phyloP scores from a whole-genome alignment of 2,113 vertebrate species.

The Corythornis madagascariensis region DNA sequence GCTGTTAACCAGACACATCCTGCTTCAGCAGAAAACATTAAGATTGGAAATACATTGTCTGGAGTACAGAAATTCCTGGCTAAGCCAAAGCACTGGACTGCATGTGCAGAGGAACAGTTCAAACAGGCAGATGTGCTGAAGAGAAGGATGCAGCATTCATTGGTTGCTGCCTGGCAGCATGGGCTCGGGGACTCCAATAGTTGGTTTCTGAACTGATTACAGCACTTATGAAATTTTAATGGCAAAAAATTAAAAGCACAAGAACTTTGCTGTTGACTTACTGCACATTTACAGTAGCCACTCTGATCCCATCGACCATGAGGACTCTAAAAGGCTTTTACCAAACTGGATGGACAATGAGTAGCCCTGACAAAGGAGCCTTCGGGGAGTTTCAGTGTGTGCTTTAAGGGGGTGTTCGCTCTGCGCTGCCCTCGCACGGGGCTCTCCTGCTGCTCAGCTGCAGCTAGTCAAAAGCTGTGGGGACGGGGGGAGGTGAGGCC shows the following conservation, averaged over 20 bases:
- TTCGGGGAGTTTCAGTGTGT: not conserved
- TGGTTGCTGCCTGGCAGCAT: not conserved
- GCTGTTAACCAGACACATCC: not conserved
- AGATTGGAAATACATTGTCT: not conserved
- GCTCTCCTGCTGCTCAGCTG: not conserved
- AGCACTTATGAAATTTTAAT: not conserved
- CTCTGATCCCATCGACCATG: not conserved
- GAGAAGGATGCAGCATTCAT: not conserved
- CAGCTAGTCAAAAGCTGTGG: not conserved
- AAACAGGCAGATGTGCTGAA: rapidly evolving
- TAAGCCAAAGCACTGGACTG: not conserved
- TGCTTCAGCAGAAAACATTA: not conserved
- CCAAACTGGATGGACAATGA: conserved; percentile 10
- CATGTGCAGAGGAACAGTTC: rapidly evolving
- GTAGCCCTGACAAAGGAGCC: conserved; percentile 19
- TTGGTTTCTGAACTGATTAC: conserved; percentile 21
- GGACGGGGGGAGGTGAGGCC: not conserved
- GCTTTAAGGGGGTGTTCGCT: not conserved
- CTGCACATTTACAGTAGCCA: not conserved
- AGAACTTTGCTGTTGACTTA: conserved; percentile 11
- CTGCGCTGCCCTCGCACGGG: too few relatives aligned
- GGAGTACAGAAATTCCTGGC: not conserved
- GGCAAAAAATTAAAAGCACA: not conserved
- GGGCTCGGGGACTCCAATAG: not conserved
- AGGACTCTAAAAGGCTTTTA: conserved; percentile 58